Evolutionary conservation across 2,797 vertebrate genomes (phyloP).

Genomic region (Characodon lateralis): DNA sequence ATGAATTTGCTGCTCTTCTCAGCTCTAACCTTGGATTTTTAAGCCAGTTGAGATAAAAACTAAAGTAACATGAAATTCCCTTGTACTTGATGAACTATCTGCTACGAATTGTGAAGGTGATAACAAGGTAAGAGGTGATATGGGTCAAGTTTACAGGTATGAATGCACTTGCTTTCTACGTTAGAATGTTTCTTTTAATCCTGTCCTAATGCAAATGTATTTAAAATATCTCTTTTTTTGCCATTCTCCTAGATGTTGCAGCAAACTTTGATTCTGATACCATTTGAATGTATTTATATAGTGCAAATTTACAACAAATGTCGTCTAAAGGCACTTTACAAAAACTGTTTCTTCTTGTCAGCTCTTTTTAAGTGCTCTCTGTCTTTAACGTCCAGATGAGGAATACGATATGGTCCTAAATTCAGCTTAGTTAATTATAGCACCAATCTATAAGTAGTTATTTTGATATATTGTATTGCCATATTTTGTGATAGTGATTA

Average conservation of each 20-base stretch:
- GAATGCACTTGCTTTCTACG: not conserved
- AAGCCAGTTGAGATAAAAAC: not conserved
- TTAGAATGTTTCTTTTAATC: not conserved
- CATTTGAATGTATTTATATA: not conserved
- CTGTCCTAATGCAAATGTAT: not conserved
- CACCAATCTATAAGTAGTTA: not conserved
- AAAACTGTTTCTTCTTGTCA: not conserved
- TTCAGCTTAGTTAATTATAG: not conserved
- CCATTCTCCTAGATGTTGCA: not conserved
- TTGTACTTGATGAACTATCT: not conserved
- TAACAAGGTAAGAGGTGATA: not conserved
- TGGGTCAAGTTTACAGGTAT: not conserved
- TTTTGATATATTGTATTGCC: not conserved
- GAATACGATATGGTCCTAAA: not conserved
- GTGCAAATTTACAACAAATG: not conserved
- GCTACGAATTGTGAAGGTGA: not conserved
- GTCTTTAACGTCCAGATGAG: not conserved
- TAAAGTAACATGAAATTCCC: not conserved
- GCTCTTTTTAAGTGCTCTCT: not conserved
- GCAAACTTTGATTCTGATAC: not conserved
- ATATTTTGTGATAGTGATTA: not conserved
- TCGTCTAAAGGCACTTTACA: not conserved
- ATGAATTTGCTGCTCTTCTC: not conserved
- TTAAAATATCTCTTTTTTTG: not conserved
- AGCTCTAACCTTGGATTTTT: slow-evolving; percentile 3